Percentiles rank a stretch among this genome's conserved stretches.
These are phyloP conservation scores for Luperina testacea DNA, from an alignment of 2,888 invertebrate genomes.

Conservation along the genomic window DNA sequence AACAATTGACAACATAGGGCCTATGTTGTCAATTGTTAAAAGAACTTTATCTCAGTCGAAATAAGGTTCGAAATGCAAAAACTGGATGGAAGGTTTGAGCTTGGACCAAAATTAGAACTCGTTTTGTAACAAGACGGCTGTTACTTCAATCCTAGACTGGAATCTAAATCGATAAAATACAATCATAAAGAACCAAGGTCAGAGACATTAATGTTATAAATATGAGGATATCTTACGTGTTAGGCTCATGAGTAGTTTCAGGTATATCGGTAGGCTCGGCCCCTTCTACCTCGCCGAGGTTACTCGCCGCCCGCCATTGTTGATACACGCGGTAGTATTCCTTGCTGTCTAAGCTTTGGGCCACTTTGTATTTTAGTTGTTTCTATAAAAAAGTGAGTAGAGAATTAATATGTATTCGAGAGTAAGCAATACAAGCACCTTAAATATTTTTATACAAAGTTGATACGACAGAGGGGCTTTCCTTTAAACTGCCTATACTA, in stretches of 20 bases:
- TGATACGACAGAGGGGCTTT: too few species aligned
- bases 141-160: not conserved
- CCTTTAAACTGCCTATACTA: too few species aligned
- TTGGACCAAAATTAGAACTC: not conserved
- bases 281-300: conserved; percentile 90
- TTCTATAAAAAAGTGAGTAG: conserved; percentile 86
- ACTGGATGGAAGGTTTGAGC: not conserved
- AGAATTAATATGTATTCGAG: not conserved
- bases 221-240: conserved; percentile 72
- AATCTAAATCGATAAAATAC: not conserved
- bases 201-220: not conserved
- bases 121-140: not conserved
- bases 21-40: not conserved
- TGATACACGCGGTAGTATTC: conserved; percentile 94
- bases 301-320: conserved; percentile 90
- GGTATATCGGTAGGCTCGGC: conserved; percentile 80
- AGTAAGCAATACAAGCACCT: not conserved
- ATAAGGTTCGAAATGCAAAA: not conserved
- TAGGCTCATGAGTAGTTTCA: conserved; percentile 78
- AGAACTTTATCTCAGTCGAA: too few species aligned
- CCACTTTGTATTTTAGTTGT: conserved; percentile 97
- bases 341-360: conserved; percentile 97
- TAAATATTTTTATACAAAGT: too few species aligned
- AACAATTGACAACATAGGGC: too few species aligned
- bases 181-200: not conserved